A percentile compares a stretch with the other conserved stretches of the same genome.
Evolutionary conservation across 2,797 vertebrate species (phyloP).

Genomic region (Liasis olivaceus): DNA sequence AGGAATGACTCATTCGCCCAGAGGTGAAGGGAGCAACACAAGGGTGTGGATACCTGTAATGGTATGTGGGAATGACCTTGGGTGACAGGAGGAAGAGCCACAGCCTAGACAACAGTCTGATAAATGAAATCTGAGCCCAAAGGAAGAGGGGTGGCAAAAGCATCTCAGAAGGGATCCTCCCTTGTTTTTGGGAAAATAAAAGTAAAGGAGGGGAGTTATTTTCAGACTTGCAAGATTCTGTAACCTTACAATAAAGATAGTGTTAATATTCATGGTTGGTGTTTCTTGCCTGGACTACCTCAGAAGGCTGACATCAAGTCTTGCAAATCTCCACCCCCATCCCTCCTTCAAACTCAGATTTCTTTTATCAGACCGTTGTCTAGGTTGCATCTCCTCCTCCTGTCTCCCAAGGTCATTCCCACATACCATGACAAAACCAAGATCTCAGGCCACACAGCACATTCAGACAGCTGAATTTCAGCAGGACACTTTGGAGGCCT

Average conservation of each 20-base stretch:
- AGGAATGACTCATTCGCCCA: constrained; percentile 19
- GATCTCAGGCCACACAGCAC: not conserved
- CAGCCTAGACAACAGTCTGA: not conserved
- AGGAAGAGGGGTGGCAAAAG: not conserved
- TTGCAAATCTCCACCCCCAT: not conserved
- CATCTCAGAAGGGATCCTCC: not conserved
- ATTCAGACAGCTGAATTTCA: not conserved
- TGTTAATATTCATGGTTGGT: not conserved
- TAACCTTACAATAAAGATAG: not conserved
- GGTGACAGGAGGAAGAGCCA: not conserved
- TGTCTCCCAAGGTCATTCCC: not conserved
- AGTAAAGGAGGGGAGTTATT: not conserved
- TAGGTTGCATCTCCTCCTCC: not conserved
- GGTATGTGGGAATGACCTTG: not conserved
- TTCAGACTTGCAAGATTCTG: not conserved
- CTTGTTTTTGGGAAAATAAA: not conserved
- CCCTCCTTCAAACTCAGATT: not conserved
- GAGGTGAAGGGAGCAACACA: not conserved
- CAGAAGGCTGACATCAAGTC: not conserved
- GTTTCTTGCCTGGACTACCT: not conserved
- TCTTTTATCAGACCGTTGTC: not conserved
- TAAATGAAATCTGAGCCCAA: not conserved
- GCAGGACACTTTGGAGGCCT: not conserved
- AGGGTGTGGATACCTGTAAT: not conserved
- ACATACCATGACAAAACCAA: not conserved